Evolutionary conservation across 1,140 invertebrate genomes (phyloP).

Genomic region (Ridgeia piscesae): DNA sequence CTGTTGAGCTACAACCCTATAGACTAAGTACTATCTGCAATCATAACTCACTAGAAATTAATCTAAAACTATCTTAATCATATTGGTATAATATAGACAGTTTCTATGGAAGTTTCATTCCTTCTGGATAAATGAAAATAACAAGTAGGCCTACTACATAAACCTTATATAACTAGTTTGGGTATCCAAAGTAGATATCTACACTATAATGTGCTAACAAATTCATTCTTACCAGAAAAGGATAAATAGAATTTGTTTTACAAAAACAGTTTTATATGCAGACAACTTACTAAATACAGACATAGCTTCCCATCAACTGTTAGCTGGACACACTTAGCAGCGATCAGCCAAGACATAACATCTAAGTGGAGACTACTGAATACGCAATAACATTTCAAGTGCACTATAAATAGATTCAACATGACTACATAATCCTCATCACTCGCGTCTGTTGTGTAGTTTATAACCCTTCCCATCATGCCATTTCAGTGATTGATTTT

Average conservation of each 20-base stretch:
- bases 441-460: background rate
- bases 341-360: background rate
- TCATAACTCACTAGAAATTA: background rate
- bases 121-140: background rate
- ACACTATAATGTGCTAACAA: background rate
- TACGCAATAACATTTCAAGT: background rate
- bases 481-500: too few species aligned
- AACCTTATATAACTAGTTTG: background rate
- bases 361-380: background rate
- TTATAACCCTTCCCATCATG: background rate
- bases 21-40: background rate
- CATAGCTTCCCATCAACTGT: background rate
- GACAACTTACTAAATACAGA: background rate
- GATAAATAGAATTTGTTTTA: too few species aligned
- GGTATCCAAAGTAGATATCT: background rate
- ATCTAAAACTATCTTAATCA: too few species aligned
- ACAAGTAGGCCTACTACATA: background rate
- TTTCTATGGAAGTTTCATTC: background rate
- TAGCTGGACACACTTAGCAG: background rate
- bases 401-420: slow-evolving; percentile 11
- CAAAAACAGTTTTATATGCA: background rate
- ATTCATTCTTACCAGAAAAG: too few species aligned
- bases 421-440: background rate
- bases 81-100: background rate
- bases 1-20: background rate